These are phyloP conservation scores for Iphiclides podalirius DNA, from an alignment of 2,888 invertebrate genomes.

Conservation along the genomic window DNA sequence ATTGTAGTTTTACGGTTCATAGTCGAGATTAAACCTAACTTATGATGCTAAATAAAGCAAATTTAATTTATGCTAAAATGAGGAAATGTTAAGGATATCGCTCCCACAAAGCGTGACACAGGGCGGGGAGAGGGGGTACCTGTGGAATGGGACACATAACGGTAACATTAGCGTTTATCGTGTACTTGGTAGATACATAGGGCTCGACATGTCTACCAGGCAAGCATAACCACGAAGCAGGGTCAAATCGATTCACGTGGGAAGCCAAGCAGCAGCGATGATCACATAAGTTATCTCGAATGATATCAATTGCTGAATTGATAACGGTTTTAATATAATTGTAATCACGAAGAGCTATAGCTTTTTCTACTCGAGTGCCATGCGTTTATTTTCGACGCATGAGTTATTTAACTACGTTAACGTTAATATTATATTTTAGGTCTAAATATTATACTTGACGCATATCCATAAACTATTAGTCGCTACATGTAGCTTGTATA, in stretches of 20 bases:
- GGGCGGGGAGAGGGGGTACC: slow-evolving; percentile 26
- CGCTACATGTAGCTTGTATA: no score
- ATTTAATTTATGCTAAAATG: slow-evolving; percentile 16
- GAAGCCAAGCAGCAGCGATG: slow-evolving; percentile 34
- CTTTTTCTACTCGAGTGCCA: no score
- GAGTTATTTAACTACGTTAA: no score
- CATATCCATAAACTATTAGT: no score
- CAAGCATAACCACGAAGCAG: slow-evolving; percentile 36
- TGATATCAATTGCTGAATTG: not conserved
- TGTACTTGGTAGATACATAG: slow-evolving; percentile 48
- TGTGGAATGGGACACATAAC: slow-evolving; percentile 45
- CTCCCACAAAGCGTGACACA: slow-evolving; percentile 36
- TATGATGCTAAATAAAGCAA: slow-evolving; percentile 17
- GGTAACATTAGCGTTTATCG: slow-evolving; percentile 53
- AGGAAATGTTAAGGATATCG: slow-evolving; percentile 32
- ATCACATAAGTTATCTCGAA: not conserved
- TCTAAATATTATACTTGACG: no score
- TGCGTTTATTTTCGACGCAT: no score
- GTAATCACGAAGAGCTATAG: no score
- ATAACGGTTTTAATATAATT: no score
- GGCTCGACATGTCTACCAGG: slow-evolving; percentile 42
- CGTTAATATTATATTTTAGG: no score
- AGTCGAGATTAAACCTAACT: no score
- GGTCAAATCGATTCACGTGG: slow-evolving; percentile 52
- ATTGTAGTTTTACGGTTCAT: no score